Conservation (phyloP, 2,113 vertebrate genomes). For the Brevimyrus niger region DNA sequence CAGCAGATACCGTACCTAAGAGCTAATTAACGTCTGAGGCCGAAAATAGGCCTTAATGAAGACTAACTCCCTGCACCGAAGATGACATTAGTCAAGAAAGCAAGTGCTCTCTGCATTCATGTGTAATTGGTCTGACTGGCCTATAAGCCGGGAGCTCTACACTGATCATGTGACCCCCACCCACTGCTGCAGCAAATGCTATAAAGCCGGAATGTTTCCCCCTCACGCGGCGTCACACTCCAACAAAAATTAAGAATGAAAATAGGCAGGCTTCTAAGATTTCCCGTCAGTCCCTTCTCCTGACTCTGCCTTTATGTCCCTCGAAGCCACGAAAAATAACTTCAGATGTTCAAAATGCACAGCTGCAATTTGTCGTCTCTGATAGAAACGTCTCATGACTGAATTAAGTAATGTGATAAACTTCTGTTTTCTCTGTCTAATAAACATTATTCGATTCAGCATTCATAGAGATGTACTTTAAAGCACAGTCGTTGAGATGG, state of each 20-base stretch:
- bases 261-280: not conserved
- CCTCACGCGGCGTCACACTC: not conserved
- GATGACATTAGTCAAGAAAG: slow-evolving; percentile 9
- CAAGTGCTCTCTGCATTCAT: not conserved
- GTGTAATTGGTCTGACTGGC: not conserved
- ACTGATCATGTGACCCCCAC: not conserved
- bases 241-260: not conserved
- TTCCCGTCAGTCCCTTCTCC: not conserved
- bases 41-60: slow-evolving; percentile 9
- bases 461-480: not conserved
- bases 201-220: not conserved
- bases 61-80: slow-evolving; percentile 6
- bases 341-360: not conserved
- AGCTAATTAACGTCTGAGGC: slow-evolving; percentile 4
- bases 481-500: not conserved
- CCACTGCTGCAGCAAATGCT: not conserved
- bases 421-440: not conserved
- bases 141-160: not conserved
- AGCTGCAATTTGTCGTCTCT: not conserved
- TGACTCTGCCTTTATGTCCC: not conserved
- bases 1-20: not conserved
- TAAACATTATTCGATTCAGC: not conserved
- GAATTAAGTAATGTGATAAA: not conserved
- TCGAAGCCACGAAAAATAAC: not conserved
- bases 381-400: not conserved